Conservation (phyloP, 2,113 vertebrate genomes). For the Ceyx margarethae region DNA sequence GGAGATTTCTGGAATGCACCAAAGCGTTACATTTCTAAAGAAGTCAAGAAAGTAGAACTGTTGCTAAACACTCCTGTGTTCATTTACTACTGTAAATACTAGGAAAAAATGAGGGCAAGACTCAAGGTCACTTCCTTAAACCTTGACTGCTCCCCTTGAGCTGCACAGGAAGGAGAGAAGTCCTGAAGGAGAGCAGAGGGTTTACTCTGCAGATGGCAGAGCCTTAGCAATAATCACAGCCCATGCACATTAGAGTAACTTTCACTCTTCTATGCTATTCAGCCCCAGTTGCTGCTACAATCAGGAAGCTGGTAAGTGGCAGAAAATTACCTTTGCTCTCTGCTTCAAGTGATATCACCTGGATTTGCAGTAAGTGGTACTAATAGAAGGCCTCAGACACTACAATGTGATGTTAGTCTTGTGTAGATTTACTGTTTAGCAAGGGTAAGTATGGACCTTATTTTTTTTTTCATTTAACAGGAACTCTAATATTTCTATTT, state of each 20-base stretch:
- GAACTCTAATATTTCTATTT: neutral
- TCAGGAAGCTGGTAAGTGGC: neutral
- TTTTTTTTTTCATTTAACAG: neutral
- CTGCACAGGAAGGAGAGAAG: neutral
- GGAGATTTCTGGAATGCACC: neutral
- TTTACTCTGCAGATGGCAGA: neutral
- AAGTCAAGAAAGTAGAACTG: neutral
- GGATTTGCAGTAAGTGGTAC: neutral
- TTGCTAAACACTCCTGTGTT: neutral
- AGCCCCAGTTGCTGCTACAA: neutral
- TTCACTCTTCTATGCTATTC: neutral
- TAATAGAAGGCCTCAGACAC: neutral
- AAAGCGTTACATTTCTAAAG: neutral
- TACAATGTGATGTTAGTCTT: neutral
- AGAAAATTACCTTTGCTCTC: constrained; percentile 15
- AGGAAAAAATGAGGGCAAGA: neutral
- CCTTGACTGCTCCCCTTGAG: neutral
- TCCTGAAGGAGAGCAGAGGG: neutral
- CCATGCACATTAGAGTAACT: neutral
- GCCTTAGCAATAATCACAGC: neutral
- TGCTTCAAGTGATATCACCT: constrained; percentile 3
- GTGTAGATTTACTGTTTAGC: neutral
- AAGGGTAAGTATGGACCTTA: neutral
- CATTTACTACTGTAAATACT: neutral
- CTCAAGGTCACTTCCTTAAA: neutral